A percentile compares a stretch with the other conserved stretches of the same genome.
Conservation (phyloP, 2,113 vertebrate genomes). For the Eolophus roseicapilla region DNA sequence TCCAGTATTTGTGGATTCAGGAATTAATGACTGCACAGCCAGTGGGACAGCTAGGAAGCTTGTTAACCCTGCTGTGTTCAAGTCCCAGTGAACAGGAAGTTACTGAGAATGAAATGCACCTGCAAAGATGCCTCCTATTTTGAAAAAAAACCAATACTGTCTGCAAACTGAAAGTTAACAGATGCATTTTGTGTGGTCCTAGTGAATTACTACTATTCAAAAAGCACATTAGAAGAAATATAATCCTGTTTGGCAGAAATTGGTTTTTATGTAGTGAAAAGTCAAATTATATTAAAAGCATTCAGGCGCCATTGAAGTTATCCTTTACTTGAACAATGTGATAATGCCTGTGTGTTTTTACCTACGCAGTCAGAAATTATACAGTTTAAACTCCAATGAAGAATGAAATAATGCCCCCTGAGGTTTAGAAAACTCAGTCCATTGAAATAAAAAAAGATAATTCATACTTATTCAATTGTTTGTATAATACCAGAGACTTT, state of each 20-base stretch:
- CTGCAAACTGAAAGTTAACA: neutral
- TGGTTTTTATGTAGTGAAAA: neutral
- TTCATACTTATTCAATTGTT: slow-evolving; percentile 36
- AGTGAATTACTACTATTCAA: neutral
- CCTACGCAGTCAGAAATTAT: slow-evolving; percentile 29
- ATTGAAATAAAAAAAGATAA: neutral
- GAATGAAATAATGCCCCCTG: slow-evolving; percentile 27
- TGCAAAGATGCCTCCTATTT: neutral
- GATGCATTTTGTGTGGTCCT: neutral
- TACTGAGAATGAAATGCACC: neutral
- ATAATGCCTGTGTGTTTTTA: slow-evolving; percentile 9
- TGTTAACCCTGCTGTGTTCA: neutral
- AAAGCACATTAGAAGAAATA: neutral
- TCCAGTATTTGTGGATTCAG: neutral
- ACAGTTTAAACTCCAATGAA: slow-evolving; percentile 27
- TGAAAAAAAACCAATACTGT: neutral
- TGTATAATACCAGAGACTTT: neutral
- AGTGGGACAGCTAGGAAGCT: neutral
- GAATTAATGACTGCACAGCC: neutral
- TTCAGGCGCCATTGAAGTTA: slow-evolving; percentile 1
- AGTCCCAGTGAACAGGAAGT: neutral
- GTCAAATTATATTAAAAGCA: slow-evolving; percentile 6
- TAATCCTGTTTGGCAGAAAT: slow-evolving; percentile 18
- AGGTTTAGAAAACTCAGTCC: slow-evolving; percentile 19
- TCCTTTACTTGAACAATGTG: slow-evolving; percentile 32